Conservation (phyloP, 1,140 invertebrate genomes). For the Ctenoplectra terminalis region DNA sequence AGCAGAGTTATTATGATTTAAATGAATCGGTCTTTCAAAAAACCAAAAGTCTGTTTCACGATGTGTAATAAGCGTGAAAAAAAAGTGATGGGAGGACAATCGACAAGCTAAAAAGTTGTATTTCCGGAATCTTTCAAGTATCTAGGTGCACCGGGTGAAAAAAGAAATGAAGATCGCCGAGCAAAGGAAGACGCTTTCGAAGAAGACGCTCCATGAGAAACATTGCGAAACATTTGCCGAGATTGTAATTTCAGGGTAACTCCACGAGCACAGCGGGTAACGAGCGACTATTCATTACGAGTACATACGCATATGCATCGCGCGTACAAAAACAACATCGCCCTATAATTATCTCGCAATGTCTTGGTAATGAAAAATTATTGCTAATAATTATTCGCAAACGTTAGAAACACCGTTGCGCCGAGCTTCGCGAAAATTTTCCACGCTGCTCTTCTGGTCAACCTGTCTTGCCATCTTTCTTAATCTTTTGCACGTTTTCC, state of each 20-base stretch:
- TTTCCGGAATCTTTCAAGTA: background rate
- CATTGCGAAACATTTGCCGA: slow-evolving; percentile 50
- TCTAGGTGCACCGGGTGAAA: background rate
- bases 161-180: slow-evolving; percentile 41
- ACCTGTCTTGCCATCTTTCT: background rate
- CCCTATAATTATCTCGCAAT: slow-evolving; percentile 58
- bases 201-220: slow-evolving; percentile 42
- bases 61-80: background rate
- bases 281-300: slow-evolving; percentile 64
- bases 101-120: too few relatives aligned
- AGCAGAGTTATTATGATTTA: background rate
- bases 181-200: slow-evolving; percentile 40
- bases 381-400: slow-evolving; percentile 61
- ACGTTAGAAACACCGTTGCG: slow-evolving; percentile 24
- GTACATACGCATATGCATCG: slow-evolving; percentile 23
- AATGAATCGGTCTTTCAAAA: background rate
- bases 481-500: slow-evolving; percentile 21
- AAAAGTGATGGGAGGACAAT: too few relatives aligned
- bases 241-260: slow-evolving; percentile 64
- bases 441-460: background rate
- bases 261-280: slow-evolving; percentile 56
- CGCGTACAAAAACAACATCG: slow-evolving; percentile 26
- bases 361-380: slow-evolving; percentile 65
- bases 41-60: background rate
- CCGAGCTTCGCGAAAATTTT: background rate